phyloP scores from a whole-genome alignment of 2,113 vertebrate genomes.

The Tapirus terrestris region DNA sequence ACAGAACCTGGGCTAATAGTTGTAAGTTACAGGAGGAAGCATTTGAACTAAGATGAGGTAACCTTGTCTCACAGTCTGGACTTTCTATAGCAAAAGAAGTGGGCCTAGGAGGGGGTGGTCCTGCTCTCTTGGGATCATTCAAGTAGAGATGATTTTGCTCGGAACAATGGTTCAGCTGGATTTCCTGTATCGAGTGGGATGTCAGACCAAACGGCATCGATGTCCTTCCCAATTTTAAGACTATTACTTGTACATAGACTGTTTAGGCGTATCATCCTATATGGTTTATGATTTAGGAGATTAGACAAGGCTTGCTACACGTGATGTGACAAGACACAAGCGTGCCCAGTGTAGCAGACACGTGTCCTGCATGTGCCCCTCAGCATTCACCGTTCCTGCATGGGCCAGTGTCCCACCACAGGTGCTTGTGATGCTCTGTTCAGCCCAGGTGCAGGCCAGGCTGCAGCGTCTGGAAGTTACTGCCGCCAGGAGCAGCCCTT shows the following conservation, averaged over 20 bases:
- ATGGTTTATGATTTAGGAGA: neutral
- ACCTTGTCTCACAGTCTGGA: neutral
- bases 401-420: neutral
- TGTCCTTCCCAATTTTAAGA: neutral
- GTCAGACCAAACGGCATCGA: neutral
- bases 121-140: neutral
- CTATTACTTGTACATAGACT: neutral
- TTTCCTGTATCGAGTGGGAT: neutral
- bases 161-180: neutral
- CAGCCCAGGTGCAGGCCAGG: neutral
- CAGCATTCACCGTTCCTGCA: neutral
- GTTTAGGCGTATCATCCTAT: neutral
- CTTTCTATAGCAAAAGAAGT: neutral
- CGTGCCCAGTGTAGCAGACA: too few species aligned
- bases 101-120: neutral
- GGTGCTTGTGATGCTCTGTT: neutral
- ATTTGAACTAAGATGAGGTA: neutral
- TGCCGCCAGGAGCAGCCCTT: too few species aligned
- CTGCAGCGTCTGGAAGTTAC: neutral
- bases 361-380: rapidly evolving
- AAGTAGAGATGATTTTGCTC: neutral
- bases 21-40: neutral
- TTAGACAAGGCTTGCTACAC: neutral
- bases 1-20: neutral
- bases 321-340: neutral